These are phyloP conservation scores for Sclerodermus sp. DNA, from an alignment of 2,888 invertebrate species.

Conservation along the genomic window DNA sequence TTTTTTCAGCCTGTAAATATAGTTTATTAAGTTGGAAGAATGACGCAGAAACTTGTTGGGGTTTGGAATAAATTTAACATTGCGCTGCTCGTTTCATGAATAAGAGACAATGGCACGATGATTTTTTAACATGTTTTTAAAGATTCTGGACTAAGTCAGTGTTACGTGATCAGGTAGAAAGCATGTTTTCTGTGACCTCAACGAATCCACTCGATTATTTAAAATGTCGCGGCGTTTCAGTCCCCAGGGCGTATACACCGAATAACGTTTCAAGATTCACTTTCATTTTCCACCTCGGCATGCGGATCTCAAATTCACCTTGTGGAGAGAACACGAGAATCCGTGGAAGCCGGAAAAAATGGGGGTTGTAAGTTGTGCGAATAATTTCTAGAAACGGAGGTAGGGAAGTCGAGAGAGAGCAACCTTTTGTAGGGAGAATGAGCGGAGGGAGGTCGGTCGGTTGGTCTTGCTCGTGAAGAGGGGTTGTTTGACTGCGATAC, in stretches of 20 bases:
- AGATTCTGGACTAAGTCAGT: conserved; percentile 7
- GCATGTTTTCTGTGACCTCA: too few relatives aligned
- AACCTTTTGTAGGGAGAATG: conserved; percentile 28
- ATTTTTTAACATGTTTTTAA: conserved; percentile 10
- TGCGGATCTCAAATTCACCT: conserved; percentile 14
- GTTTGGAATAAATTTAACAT: too few relatives aligned
- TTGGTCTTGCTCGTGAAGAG: conserved; percentile 3
- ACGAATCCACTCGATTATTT: conserved; percentile 40
- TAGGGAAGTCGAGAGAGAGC: conserved; percentile 16
- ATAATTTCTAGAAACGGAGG: conserved; percentile 41
- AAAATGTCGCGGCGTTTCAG: conserved; percentile 39
- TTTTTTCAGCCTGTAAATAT: too few relatives aligned
- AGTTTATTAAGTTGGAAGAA: too few relatives aligned
- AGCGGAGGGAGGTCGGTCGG: conserved; percentile 8
- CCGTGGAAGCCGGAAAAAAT: conserved; percentile 35
- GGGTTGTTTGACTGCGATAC: conserved; percentile 36
- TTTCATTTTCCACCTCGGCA: conserved; percentile 26
- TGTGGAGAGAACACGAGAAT: conserved; percentile 15
- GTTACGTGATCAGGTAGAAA: too few relatives aligned
- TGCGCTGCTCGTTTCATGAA: conserved; percentile 4
- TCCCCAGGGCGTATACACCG: conserved; percentile 14
- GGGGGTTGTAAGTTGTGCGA: conserved; percentile 40
- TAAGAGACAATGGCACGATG: not conserved
- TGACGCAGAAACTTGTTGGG: too few relatives aligned
- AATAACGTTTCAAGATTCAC: conserved; percentile 42